A percentile compares a stretch with the other conserved stretches of the same genome.
These are phyloP conservation scores for Geotrupes spiniger DNA, from an alignment of 2,888 invertebrate species.

Conservation along the genomic window DNA sequence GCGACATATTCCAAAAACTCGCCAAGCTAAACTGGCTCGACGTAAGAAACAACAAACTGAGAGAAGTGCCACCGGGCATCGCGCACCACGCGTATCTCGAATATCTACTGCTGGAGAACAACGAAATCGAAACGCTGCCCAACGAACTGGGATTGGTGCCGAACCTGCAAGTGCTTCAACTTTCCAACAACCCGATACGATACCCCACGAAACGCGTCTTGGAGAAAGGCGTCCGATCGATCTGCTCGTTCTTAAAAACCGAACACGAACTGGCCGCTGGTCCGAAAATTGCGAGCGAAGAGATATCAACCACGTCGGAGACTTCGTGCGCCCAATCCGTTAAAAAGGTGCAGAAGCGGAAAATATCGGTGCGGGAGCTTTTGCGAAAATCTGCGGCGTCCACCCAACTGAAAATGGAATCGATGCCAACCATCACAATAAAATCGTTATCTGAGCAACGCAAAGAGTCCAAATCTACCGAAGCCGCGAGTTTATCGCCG, in stretches of 20 bases:
- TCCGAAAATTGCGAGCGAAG: no score
- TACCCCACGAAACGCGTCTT: conserved; percentile 59
- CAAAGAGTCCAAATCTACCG: neutral
- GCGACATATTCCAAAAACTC: conserved; percentile 58
- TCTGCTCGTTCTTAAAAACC: conserved; percentile 39
- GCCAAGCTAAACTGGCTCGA: conserved; percentile 63
- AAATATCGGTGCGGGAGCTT: conserved; percentile 20
- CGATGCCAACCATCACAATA: conserved; percentile 15
- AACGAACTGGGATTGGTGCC: conserved; percentile 58
- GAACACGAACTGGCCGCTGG: no score
- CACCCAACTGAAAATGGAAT: conserved; percentile 6
- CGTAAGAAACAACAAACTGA: conserved; percentile 60
- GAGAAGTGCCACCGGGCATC: conserved; percentile 56
- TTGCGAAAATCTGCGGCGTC: conserved; percentile 17
- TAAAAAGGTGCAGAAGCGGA: no score
- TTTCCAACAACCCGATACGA: conserved; percentile 60
- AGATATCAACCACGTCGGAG: neutral
- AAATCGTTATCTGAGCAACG: conserved; percentile 12
- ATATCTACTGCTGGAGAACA: conserved; percentile 63
- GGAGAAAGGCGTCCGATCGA: conserved; percentile 51
- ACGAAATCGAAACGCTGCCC: conserved; percentile 58
- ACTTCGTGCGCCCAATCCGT: neutral
- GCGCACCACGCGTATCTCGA: conserved; percentile 58
- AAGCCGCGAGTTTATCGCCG: neutral
- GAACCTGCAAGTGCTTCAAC: conserved; percentile 60